Conservation (phyloP, 2,113 vertebrate genomes). For the Pardalotus punctatus region DNA sequence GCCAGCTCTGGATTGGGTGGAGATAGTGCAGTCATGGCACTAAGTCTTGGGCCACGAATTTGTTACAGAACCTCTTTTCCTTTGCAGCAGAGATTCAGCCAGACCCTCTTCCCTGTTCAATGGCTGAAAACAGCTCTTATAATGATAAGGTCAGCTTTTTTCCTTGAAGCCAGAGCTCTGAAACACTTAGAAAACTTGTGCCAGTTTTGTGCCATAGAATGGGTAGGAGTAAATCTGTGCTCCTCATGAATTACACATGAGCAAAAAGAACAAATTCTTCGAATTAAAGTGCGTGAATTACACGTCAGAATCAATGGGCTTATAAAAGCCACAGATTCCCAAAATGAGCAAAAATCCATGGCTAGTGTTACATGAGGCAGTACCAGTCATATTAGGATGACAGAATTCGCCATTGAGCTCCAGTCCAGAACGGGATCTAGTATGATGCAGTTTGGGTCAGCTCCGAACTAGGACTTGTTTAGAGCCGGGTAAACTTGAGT, state of each 20-base stretch:
- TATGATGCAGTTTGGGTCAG: not conserved
- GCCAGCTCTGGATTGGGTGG: not conserved
- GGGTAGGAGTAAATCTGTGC: fast-evolving
- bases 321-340: not conserved
- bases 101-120: not conserved
- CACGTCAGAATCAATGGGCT: fast-evolving
- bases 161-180: not conserved
- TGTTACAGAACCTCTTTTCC: not conserved
- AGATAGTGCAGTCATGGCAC: not conserved
- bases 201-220: not conserved
- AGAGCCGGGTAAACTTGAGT: not conserved
- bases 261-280: not conserved
- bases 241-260: not conserved
- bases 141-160: not conserved
- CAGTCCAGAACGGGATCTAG: not conserved
- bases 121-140: fast-evolving
- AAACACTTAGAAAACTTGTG: not conserved
- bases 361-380: not conserved
- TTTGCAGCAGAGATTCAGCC: not conserved
- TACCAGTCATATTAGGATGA: not conserved
- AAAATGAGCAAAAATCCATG: not conserved
- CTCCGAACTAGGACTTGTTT: not conserved
- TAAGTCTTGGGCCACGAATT: not conserved
- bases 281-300: not conserved
- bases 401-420: not conserved